Evolutionary conservation across 2,797 vertebrate species (phyloP), one percentile per base, ranked within the genome.

Genomic region (Gobio occitaniae): DNA sequence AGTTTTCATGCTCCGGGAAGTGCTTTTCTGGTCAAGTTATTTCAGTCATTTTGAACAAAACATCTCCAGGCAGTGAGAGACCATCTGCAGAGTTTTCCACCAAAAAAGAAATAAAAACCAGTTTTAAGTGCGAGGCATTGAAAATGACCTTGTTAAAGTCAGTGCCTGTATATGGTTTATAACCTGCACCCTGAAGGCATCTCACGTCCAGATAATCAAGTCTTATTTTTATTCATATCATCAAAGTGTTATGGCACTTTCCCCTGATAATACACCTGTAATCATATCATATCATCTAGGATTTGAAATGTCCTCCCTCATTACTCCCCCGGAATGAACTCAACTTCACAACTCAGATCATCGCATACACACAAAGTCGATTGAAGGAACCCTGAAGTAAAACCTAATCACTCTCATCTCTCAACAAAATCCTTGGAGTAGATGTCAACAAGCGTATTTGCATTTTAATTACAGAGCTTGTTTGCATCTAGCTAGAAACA

Each of bases 401-500:
- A 82, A 75, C 32, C 38, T 38, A 78, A 83, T 72, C 82, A 76
- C 69, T 19, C 78, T 76, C 50, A 19, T 54, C 74, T 59, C 66
- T 81, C 50, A 52, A 25, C 56, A 25, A 36, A 87, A 80, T 85
- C 69, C 83, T 72, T 32, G 81, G 36, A 72, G 72, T 78, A 71
- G 74, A 86, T 84, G 61, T 83, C 86, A 84, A 72, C 75, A 69
- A 80, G 84, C 52, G 1, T 59, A 88, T 86, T 88, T 86, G 85
- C 85, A 86, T 88, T 86, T 88, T 86, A 88, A 88, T 86, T 84
- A 66, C 59, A n/a, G 48, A 66, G 7, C 59, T 78, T 77, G 75
- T 84, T 85, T 86, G 80, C 71, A 84, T 82, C 32, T 75, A 69
- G 17, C 38, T 38, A 59, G 7, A 77, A 86, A 84, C 32, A 38